These are phyloP conservation scores for Electrona antarctica DNA, from an alignment of 2,113 vertebrate genomes.

Conservation along the genomic window DNA sequence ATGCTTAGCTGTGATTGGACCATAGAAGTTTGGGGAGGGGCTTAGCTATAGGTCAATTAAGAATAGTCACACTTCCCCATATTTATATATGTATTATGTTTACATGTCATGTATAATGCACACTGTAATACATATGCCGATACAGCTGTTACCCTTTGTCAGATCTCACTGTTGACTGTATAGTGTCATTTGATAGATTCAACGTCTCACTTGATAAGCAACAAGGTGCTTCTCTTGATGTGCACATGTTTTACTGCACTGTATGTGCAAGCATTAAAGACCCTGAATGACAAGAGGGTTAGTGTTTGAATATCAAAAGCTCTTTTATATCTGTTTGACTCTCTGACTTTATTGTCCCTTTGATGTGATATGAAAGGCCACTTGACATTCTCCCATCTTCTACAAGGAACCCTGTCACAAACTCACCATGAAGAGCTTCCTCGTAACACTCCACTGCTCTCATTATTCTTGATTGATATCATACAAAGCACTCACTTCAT, in stretches of 20 bases:
- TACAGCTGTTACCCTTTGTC: neutral
- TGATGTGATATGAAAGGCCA: conserved; percentile 29
- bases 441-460: neutral
- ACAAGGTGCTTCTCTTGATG: conserved; percentile 3
- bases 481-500: neutral
- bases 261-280: conserved; percentile 15
- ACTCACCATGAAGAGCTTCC: neutral
- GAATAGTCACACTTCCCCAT: too few species aligned
- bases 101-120: neutral
- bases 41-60: too few species aligned
- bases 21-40: too few species aligned
- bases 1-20: too few species aligned
- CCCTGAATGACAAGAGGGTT: neutral
- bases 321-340: conserved; percentile 26
- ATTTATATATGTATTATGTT: too few species aligned
- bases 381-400: conserved; percentile 18
- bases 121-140: neutral
- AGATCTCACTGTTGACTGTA: neutral
- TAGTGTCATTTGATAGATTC: conserved; percentile 1
- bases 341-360: conserved; percentile 25
- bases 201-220: neutral
- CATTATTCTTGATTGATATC: conserved; percentile 13
- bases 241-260: neutral
- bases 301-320: conserved; percentile 26
- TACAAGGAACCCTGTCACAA: neutral